A percentile compares a stretch with the other conserved stretches of the same genome.
Conservation (phyloP, 1,140 invertebrate species). For the Ooceraea biroi region DNA sequence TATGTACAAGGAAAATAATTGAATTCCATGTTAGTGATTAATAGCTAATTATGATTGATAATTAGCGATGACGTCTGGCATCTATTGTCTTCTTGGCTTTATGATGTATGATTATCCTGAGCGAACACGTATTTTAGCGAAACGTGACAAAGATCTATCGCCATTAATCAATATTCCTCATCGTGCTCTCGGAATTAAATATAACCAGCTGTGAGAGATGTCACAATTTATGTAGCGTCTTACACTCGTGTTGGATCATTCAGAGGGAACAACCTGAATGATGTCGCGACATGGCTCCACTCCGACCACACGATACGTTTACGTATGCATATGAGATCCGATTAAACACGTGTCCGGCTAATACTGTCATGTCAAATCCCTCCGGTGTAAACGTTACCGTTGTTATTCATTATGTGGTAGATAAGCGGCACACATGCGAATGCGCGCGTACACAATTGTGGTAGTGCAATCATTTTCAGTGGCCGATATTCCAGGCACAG, state of each 20-base stretch:
- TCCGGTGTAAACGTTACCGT: slow-evolving; percentile 26
- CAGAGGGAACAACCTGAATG: neutral
- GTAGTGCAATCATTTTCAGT: slow-evolving; percentile 42
- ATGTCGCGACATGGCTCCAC: neutral
- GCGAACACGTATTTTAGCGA: neutral
- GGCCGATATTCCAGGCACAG: slow-evolving; percentile 58
- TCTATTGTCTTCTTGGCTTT: neutral
- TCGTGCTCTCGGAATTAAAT: slow-evolving; percentile 1
- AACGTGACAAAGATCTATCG: neutral
- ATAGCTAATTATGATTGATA: neutral
- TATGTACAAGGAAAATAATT: neutral
- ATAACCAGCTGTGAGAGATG: slow-evolving; percentile 5
- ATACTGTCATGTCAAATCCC: slow-evolving; percentile 20
- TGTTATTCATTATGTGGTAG: slow-evolving; percentile 28
- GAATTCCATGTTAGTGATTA: neutral
- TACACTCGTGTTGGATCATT: slow-evolving; percentile 4
- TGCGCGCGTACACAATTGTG: neutral
- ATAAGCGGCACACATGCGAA: neutral
- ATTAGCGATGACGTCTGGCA: neutral
- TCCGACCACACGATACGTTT: slow-evolving; percentile 8
- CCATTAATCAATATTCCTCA: neutral
- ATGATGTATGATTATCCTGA: neutral
- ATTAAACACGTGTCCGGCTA: slow-evolving; percentile 36
- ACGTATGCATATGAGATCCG: slow-evolving; percentile 4
- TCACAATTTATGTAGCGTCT: neutral